Evolutionary conservation across 2,888 invertebrate genomes (phyloP).

Genomic region (Hypolimnas misippus): DNA sequence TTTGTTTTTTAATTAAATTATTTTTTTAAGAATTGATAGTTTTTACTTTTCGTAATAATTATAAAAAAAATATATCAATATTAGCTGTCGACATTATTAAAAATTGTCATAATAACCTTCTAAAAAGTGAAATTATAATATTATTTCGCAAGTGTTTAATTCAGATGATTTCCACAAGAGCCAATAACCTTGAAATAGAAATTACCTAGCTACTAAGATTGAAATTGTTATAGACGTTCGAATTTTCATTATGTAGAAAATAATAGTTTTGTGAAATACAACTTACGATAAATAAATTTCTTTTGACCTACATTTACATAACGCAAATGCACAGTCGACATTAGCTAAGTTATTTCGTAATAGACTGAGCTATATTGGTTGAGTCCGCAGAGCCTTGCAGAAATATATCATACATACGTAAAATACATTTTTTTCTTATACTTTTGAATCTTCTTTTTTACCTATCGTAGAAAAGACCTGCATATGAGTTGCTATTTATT

Average conservation of each 20-base stretch:
- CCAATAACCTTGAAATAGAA: neutral
- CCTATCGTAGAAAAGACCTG: no score
- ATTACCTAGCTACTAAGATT: neutral
- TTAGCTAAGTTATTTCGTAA: conserved; percentile 10
- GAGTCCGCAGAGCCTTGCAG: neutral
- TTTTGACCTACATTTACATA: conserved; percentile 6
- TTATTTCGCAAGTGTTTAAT: neutral
- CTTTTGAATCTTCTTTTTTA: no score
- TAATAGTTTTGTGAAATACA: neutral
- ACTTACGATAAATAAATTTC: neutral
- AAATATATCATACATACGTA: neutral
- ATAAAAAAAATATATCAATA: neutral
- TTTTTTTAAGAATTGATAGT: no score
- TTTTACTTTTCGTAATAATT: neutral
- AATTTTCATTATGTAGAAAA: neutral
- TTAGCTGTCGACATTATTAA: neutral
- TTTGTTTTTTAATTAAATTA: no score
- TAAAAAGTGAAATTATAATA: no score
- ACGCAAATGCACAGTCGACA: conserved; percentile 6
- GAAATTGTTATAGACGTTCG: neutral
- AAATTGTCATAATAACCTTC: neutral
- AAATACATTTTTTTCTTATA: neutral
- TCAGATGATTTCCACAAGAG: neutral
- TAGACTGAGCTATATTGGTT: neutral
- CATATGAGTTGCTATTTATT: no score